Evolutionary conservation across 2,113 vertebrate genomes (phyloP), one percentile per base, ranked within the genome.

Genomic region (Ascaphus truei): DNA sequence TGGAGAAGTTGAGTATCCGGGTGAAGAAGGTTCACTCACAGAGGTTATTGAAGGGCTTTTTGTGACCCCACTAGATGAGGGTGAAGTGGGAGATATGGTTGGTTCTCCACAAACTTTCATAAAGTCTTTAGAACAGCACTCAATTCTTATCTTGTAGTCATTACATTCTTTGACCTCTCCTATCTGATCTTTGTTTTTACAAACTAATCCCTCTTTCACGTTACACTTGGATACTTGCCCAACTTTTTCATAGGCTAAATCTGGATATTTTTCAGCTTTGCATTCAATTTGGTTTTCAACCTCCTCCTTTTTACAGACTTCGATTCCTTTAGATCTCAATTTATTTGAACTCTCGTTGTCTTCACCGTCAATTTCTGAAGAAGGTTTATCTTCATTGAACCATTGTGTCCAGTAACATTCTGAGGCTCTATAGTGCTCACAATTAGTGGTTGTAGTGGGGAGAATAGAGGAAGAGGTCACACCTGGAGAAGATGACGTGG

Each of bases 211-310:
- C 6, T 61, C 37, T 30, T 61, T 45, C 16, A 61, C 8, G 45
- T 29, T 61, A 29, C 58, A 61, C 6, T 15, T 61, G 29, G 36
- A 29, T 30, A 20, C 30, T 61, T 61, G 58, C 3, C 9, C 20
- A 11, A 4, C 1, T 1, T 29, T 18, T 59, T 41, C 13, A 15
- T 3, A 45, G 29, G 7, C 4, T 30, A 8, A 18, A 29, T 45
- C 25, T 18, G 36, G 26, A 30, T 61, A 7, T 31, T 45, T 12
- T 18, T 29, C 26, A 45, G 4, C 25, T 30, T 25, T 18, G 15
- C 58, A 61, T 9, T 61, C 39, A 45, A 61, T 61, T 45, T 61
- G 37, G 26, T 61, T 31, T 61, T 61, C 15, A 18, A 61, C n/a
- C 26, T 61, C 58, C 5, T 4, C 39, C 7, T 18, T 2, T 18